Base-by-base conservation (phyloP, 2,888 invertebrate species). In the Buathra laborator region DNA sequence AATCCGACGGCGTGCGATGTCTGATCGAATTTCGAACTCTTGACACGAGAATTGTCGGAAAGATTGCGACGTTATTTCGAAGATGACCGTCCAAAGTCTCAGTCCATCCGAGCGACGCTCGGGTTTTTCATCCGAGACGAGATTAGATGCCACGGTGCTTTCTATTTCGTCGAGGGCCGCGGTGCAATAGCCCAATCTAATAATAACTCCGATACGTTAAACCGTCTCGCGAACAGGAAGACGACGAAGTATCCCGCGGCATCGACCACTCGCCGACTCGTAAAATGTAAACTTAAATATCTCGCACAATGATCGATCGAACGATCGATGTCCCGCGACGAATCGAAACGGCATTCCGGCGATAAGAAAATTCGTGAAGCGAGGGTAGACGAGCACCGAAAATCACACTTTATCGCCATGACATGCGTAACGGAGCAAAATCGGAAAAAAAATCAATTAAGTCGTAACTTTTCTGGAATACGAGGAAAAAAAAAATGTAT, bases 141-240 rank as follows among this genome's bases (percentile, higher is more conserved):
- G 81, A 67, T 81, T 81, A 80, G 83, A 83, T 68, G 29, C 67
- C 16, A 75, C 80, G 80, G 66, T 66, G 66, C 64, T 82, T 81
- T 75, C n/a, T 68, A 19, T 53, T 75, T 80, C 71, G 76, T 77
- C 37, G 37, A 48, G 66, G 24, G 66, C n/a, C 72, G 16, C 75
- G 71, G 64, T 76, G 80, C 80, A 64, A 70, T 64, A 83, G 83
- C 48, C 43, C 44, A 24, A 44, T 81, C 84, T 84, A 81, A 81
- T 81, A 81, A 84, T 84, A 84, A 51, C 46, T 44, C 9, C 67
- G 66, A 19, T 62, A 46, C 59, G 16, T 24, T 29, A 46, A 67
- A 83, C 44, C 67, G 37, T 75, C 56, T 62, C 24, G n/a, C 43
- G 51, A 75, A 43, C 16, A 43, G 24, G 19, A 62, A 76, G 64